Evolutionary conservation across 2,797 vertebrate species (phyloP), one percentile per base, ranked within the genome.

Genomic region (Apodemus agrarius): DNA sequence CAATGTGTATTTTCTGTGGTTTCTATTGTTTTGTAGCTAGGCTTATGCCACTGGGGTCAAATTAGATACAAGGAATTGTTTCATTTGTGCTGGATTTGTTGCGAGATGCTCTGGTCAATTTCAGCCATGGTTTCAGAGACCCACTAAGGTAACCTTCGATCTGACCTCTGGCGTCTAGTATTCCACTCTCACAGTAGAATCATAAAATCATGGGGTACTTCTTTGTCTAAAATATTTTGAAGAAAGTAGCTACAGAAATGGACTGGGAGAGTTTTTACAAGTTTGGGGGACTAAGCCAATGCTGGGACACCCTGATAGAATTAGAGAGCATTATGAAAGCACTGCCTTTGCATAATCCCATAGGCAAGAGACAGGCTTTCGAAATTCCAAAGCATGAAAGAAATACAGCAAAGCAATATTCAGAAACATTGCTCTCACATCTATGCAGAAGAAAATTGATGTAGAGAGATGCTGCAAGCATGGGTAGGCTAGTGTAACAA

Each of bases 201-300:
- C 57, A 93, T 96, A 79, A 95, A 97, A 95, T 91, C 54, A 93
- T 1, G n/a, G 34, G 2, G 40, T 6, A 93, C 11, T 3, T 69
- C n/a, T 94, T 92, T 96, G 86, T 88, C 72, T 61, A 94, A 84
- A 89, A 49, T 86, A 89, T 6, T 14, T 83, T 29, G 43, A 93
- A 93, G 2, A 21, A 82, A 37, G 11, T 40, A 93, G 69, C 13
- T n/a, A 92, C 80, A 85, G n/a, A 63, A 57, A 76, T 92, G 40
- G 93, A 26, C 13, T 31, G 3, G 43, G 31, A 88, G 46, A 94
- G 85, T 46, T 76, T 29, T 16, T 95, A 37, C 46, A 95, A 91
- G 78, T 93, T 82, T 72, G 26, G 59, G 43, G 16, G 6, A 17
- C 13, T 89, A 84, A 59, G 79, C 67, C 89, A 94, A 76, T 87